phyloP scores from a whole-genome alignment of 2,797 vertebrate species.

The Diglossa cyanea region DNA sequence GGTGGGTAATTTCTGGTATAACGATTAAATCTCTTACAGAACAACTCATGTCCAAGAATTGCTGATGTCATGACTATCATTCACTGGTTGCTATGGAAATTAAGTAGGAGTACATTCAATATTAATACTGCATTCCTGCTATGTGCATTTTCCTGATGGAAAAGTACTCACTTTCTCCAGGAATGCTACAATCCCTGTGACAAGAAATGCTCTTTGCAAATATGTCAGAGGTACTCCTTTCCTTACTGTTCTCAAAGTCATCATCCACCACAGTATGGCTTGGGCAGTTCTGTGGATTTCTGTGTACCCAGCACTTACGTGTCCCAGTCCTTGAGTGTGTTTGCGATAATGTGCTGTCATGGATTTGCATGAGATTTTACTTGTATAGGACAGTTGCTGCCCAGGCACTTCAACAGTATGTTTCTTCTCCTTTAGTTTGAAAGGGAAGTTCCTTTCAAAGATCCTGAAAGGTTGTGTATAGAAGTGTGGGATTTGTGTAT shows the following conservation, averaged over 20 bases:
- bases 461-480: background rate
- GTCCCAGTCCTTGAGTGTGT: background rate
- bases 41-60: background rate
- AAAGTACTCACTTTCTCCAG: background rate
- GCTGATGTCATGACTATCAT: conserved; percentile 1
- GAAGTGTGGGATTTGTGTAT: background rate
- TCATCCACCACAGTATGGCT: background rate
- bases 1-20: conserved; percentile 14
- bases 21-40: background rate
- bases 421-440: background rate
- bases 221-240: background rate
- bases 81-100: conserved; percentile 47
- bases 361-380: background rate
- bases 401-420: background rate
- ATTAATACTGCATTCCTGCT: conserved; percentile 32
- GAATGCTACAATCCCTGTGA: background rate
- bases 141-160: background rate
- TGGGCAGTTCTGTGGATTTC: background rate
- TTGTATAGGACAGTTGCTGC: rapidly evolving
- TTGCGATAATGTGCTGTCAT: background rate
- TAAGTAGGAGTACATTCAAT: conserved; percentile 35
- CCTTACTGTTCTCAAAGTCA: background rate
- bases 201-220: background rate
- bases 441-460: background rate
- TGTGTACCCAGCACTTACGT: background rate